Evolutionary conservation across 2,888 invertebrate genomes (phyloP), one percentile per base, ranked within the genome.

Genomic region (Oithona nana): DNA sequence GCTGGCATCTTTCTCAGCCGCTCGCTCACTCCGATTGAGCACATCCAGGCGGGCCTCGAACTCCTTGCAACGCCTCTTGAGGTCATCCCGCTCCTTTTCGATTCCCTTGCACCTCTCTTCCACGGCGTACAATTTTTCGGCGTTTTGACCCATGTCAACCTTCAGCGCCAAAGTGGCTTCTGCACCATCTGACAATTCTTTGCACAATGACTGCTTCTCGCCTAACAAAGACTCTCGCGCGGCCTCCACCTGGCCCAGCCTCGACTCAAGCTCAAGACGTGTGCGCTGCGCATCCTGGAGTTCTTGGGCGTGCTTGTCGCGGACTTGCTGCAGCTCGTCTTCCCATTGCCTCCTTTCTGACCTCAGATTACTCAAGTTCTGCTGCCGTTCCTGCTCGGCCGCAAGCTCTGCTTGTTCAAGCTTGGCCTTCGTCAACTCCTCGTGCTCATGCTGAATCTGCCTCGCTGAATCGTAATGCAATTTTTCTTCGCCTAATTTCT

Each of bases 71-170:
- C 20, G 8, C 26, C 48, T 8, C 26, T 20, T 59, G 22, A 50
- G 22, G 20, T 59, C 49, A 13, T 59, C 49, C 50, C 31, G 28
- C 48, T 59, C 49, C 29, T 39, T 59, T 26, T 59, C 28, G 26
- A 54, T 54, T 20, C 24, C 16, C 26, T 54, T 54, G 54, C 54
- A 54, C 13, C 22, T 20, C 22, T 54, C 54, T 26, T 54, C 54
- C 24, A 26, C 26, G 24, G 22, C 26, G 24, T 16, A 54, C 22
- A 59, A 22, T 24, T 48, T 29, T 48, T 59, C 59, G 13, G 49
- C 22, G 11, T 24, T 39, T 26, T 59, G 59, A 13, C 49, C 59
- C 59, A 59, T 49, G 26, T 59, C 29, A 20, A 28, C 22, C 50
- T 50, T 24, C n/a, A 50, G 3, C 28, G 8, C 2, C 3, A 28